Evolutionary conservation across 2,797 vertebrate genomes (phyloP).

Genomic region (Vireo griseus): DNA sequence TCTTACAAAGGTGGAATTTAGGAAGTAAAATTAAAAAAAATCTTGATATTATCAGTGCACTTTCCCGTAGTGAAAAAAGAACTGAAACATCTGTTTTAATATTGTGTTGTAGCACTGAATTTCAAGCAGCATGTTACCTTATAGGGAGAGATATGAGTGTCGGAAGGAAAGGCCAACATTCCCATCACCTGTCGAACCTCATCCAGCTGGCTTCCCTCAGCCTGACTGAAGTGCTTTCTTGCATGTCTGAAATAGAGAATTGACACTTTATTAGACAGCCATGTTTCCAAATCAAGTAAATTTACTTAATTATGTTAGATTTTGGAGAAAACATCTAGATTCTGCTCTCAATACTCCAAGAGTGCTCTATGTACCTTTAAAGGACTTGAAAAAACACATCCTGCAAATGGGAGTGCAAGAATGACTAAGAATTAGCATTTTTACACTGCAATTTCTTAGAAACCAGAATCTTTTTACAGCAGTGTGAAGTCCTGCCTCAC

Average conservation of each 20-base stretch:
- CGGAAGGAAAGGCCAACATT: conserved; percentile 98
- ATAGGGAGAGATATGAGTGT: conserved; percentile 98
- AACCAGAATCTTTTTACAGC: neutral
- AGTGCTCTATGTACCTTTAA: neutral
- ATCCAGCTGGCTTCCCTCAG: conserved; percentile 95
- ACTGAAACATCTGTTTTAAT: neutral
- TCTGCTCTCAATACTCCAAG: neutral
- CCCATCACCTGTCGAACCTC: conserved; percentile 99
- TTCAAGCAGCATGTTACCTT: conserved; percentile 78
- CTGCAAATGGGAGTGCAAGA: neutral
- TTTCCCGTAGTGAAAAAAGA: neutral
- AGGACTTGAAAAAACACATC: neutral
- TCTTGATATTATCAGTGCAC: neutral
- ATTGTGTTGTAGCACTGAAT: neutral
- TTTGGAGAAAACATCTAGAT: neutral
- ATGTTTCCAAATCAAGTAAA: neutral
- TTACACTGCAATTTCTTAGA: neutral
- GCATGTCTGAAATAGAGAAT: conserved; percentile 83
- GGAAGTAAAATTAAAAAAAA: neutral
- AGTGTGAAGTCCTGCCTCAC: neutral
- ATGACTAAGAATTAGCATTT: neutral
- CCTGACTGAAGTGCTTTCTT: conserved; percentile 98
- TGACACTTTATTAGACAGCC: neutral
- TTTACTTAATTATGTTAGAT: neutral
- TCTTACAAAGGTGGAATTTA: neutral